Percentiles rank a stretch among this genome's conserved stretches.
Evolutionary conservation across 2,888 invertebrate genomes (phyloP).

Genomic region (Petrolisthes manimaculis): DNA sequence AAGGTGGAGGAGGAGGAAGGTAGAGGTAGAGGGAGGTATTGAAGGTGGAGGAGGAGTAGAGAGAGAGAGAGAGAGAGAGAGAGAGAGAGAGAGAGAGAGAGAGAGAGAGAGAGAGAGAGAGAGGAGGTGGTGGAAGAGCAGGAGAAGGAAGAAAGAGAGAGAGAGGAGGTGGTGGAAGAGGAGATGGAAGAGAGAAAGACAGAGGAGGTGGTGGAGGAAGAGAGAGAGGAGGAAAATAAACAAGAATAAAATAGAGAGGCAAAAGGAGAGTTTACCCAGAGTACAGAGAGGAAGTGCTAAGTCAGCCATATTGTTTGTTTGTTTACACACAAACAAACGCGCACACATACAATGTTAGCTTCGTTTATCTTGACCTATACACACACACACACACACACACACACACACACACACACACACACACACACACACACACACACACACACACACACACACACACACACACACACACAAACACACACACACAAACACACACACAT

Average conservation of each 20-base stretch:
- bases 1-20: too few species aligned
- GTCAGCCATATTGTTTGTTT: too few species aligned
- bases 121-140: background rate
- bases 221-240: background rate
- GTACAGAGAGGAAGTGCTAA: background rate
- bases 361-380: background rate
- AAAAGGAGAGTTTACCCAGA: background rate
- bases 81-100: background rate
- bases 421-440: too few species aligned
- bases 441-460: too few species aligned
- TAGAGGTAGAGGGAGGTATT: too few species aligned
- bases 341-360: background rate
- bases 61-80: too few species aligned
- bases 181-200: background rate
- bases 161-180: background rate
- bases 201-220: background rate
- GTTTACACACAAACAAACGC: constrained; percentile 15
- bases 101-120: background rate
- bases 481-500: too few species aligned
- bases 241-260: background rate
- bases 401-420: background rate
- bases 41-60: too few species aligned
- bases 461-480: too few species aligned
- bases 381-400: background rate
- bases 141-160: background rate